Conservation (phyloP, 1,140 invertebrate species). For the Lepidurus couesii region DNA sequence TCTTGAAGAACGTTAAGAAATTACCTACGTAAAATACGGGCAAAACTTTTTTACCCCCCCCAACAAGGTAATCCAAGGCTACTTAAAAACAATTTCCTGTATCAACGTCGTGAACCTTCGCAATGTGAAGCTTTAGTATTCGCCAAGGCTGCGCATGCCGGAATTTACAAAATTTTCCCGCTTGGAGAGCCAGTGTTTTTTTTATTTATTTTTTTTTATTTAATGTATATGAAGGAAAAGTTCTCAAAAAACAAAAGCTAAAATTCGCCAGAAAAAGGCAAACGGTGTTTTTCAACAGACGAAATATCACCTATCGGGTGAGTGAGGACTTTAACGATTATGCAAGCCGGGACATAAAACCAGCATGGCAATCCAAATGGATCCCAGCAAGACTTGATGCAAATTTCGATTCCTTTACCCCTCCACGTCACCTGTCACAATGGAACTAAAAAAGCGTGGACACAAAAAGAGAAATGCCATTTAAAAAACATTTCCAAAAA, state of each 20-base stretch:
- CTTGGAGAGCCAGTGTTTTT: too few relatives aligned
- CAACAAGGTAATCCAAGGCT: background rate
- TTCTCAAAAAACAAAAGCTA: too few relatives aligned
- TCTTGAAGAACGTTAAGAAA: background rate
- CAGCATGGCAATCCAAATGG: constrained; percentile 13
- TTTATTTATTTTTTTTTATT: too few relatives aligned
- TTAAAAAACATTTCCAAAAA: too few relatives aligned
- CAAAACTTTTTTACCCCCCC: background rate
- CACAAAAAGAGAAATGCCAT: too few relatives aligned
- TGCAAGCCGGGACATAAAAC: background rate
- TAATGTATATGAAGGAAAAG: too few relatives aligned
- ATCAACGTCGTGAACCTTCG: background rate
- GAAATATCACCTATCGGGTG: background rate
- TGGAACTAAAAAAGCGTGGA: too few relatives aligned
- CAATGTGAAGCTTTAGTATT: background rate
- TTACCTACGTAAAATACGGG: background rate
- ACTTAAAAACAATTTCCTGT: background rate
- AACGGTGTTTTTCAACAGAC: background rate
- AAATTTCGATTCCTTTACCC: background rate
- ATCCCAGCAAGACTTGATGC: background rate
- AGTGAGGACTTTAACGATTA: constrained; percentile 18
- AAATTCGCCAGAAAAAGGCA: background rate
- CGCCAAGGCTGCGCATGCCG: background rate
- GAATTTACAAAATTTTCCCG: too few relatives aligned
- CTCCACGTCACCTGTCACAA: background rate